phyloP scores from a whole-genome alignment of 2,113 vertebrate species.

The Microtus richardsoni region DNA sequence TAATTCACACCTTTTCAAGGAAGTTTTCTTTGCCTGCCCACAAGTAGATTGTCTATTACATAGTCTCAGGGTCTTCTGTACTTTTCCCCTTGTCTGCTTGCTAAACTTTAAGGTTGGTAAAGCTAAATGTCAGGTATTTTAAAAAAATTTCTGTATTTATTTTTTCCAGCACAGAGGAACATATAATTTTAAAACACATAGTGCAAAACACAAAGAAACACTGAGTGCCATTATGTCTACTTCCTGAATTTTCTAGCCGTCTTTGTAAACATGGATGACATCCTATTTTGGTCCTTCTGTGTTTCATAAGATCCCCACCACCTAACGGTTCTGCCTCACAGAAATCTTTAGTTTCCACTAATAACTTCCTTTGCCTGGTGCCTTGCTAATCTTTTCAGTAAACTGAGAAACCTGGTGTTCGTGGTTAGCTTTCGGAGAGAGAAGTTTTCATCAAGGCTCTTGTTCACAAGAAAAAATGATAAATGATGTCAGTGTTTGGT shows the following conservation, averaged over 20 bases:
- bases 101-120: background rate
- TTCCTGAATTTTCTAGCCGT: background rate
- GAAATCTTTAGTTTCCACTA: background rate
- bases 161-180: background rate
- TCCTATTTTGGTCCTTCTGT: background rate
- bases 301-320: background rate
- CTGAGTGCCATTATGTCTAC: background rate
- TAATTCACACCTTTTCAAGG: background rate
- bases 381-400: background rate
- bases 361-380: background rate
- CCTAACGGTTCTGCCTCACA: background rate
- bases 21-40: background rate
- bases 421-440: background rate
- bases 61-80: background rate
- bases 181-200: background rate
- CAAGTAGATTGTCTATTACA: background rate
- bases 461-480: constrained; percentile 15
- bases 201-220: background rate
- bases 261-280: background rate
- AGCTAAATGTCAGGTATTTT: background rate
- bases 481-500: background rate
- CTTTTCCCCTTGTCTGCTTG: background rate
- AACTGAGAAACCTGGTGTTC: background rate
- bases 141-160: background rate
- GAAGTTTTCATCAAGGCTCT: background rate